These are phyloP conservation scores for Anolis sagrei DNA, from an alignment of 2,113 vertebrate genomes.

Conservation along the genomic window DNA sequence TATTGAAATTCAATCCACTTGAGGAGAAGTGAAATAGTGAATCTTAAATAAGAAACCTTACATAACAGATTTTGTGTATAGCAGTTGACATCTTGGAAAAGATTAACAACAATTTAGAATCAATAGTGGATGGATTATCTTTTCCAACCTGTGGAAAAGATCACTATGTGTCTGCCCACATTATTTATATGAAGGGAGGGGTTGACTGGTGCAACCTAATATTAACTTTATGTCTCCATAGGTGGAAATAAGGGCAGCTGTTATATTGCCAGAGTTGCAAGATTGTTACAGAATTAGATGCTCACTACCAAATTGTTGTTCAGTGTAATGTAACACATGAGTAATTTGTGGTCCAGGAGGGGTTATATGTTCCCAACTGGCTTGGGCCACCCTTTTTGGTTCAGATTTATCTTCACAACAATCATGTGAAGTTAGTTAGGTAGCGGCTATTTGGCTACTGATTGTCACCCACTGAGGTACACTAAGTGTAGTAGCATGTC, in stretches of 20 bases:
- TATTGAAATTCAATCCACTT: neutral
- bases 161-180: too few species aligned
- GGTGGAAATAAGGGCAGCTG: neutral
- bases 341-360: too few species aligned
- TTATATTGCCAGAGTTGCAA: neutral
- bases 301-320: neutral
- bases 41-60: neutral
- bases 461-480: too few species aligned
- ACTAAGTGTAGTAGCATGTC: too few species aligned
- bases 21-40: neutral
- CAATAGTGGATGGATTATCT: neutral
- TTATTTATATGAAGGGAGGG: too few species aligned
- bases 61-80: neutral
- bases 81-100: neutral
- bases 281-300: neutral
- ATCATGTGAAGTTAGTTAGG: too few species aligned
- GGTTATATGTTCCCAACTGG: too few species aligned
- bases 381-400: too few species aligned
- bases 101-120: neutral
- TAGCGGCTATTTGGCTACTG: too few species aligned
- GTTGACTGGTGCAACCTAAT: neutral
- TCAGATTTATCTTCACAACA: too few species aligned
- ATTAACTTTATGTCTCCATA: neutral
- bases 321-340: neutral
- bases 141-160: too few species aligned